phyloP scores from a whole-genome alignment of 2,888 invertebrate species.

The Adela reaumurella region DNA sequence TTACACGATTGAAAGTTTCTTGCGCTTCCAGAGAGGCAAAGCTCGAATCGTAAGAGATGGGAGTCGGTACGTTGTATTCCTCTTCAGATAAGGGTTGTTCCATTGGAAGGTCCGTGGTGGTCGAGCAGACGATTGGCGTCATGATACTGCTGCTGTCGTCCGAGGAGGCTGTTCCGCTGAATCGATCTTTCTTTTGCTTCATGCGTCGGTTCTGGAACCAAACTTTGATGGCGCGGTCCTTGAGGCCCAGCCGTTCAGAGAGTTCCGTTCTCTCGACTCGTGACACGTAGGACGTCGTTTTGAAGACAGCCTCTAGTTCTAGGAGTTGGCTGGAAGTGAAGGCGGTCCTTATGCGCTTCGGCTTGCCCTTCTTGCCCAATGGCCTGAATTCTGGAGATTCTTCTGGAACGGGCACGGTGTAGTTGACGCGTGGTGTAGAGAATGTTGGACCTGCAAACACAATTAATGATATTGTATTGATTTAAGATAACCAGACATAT shows the following conservation, averaged over 20 bases:
- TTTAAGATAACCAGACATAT: too few species aligned
- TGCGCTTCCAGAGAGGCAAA: background rate
- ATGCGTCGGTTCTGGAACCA: slow-evolving; percentile 84
- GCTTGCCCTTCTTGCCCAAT: slow-evolving; percentile 17
- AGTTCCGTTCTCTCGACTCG: slow-evolving; percentile 66
- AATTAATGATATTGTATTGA: too few species aligned
- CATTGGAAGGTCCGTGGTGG: background rate
- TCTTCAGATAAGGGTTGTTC: background rate
- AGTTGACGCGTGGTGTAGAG: too few species aligned
- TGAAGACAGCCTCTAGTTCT: slow-evolving; percentile 68
- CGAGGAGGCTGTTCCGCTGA: slow-evolving; percentile 10
- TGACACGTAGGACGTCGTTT: slow-evolving; percentile 62
- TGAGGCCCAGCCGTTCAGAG: slow-evolving; percentile 58
- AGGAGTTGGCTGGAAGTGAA: slow-evolving; percentile 71
- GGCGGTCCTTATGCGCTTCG: slow-evolving; percentile 67
- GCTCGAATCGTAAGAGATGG: background rate
- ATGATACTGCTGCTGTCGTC: background rate
- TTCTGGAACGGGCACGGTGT: background rate
- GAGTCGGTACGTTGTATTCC: background rate
- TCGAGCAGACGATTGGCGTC: background rate
- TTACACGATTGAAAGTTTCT: background rate
- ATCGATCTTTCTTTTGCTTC: slow-evolving; percentile 68
- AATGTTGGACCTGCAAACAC: too few species aligned
- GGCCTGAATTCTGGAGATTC: background rate
- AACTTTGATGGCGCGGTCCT: slow-evolving; percentile 75